phyloP scores from a whole-genome alignment of 2,888 invertebrate genomes.

The Minunthozetes semirufus region DNA sequence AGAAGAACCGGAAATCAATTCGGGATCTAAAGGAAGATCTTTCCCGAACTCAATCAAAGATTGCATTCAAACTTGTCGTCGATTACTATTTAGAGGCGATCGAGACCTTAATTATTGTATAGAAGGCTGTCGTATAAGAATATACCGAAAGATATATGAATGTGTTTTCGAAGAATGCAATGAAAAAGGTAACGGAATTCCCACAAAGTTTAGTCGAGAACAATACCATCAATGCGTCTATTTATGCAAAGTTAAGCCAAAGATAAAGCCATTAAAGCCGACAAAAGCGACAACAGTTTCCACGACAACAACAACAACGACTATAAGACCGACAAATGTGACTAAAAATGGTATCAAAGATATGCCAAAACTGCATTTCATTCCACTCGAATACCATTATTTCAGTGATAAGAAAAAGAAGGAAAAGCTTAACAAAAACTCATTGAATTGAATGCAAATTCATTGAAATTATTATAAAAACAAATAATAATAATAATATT shows the following conservation, averaged over 20 bases:
- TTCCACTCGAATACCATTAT: conserved; percentile 15
- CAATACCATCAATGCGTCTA: conserved; percentile 34
- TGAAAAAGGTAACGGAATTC: conserved; percentile 20
- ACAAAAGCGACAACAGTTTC: neutral
- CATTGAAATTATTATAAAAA: too few species aligned
- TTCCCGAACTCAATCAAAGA: conserved; percentile 12
- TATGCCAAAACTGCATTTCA: neutral
- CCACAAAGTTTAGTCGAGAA: conserved; percentile 10
- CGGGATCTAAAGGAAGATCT: neutral
- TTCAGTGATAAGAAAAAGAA: neutral
- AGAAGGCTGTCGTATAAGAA: conserved; percentile 32
- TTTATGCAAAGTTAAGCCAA: conserved; percentile 28
- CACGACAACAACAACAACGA: neutral
- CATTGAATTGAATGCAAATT: neutral
- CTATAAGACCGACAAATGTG: too few species aligned
- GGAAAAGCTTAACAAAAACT: neutral
- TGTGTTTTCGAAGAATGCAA: conserved; percentile 33
- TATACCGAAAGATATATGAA: conserved; percentile 25
- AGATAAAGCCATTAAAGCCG: neutral
- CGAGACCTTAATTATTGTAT: conserved; percentile 31
- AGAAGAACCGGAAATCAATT: neutral
- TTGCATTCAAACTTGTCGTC: conserved; percentile 21
- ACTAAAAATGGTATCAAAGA: too few species aligned
- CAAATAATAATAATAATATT: too few species aligned
- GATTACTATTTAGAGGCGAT: conserved; percentile 22